Evolutionary conservation across 1,140 invertebrate species (phyloP).

Genomic region (Drosophila sucinea): DNA sequence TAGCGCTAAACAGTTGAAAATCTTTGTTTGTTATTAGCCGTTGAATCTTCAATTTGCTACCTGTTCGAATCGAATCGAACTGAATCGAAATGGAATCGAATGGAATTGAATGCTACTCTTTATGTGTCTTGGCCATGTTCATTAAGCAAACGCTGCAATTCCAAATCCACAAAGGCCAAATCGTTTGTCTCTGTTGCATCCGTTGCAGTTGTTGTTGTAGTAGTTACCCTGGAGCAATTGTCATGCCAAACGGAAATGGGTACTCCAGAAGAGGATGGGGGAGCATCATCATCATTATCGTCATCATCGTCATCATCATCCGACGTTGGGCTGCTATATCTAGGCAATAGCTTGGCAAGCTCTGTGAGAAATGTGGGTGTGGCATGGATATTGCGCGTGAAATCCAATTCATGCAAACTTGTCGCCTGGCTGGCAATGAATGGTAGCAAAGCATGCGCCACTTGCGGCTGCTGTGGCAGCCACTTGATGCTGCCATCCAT

Average conservation of each 20-base stretch:
- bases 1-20: not conserved
- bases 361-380: constrained; percentile 63
- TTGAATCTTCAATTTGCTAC: not conserved
- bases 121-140: constrained; percentile 35
- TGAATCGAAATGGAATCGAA: not conserved
- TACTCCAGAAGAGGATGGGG: not conserved
- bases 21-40: not conserved
- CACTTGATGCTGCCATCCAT: constrained; percentile 69
- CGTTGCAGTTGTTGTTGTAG: constrained; percentile 28
- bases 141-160: constrained; percentile 63
- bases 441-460: constrained; percentile 46
- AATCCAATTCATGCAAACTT: constrained; percentile 68
- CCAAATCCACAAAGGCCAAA: constrained; percentile 64
- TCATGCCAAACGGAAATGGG: constrained; percentile 52
- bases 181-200: constrained; percentile 56
- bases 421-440: constrained; percentile 54
- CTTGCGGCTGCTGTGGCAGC: constrained; percentile 66
- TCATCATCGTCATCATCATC: not conserved
- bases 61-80: constrained; percentile 1
- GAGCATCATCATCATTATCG: not conserved
- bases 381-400: constrained; percentile 69
- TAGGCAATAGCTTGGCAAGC: constrained; percentile 38
- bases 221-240: constrained; percentile 39
- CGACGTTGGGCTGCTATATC: not conserved
- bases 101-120: constrained; percentile 7